These are phyloP conservation scores for Lasiurus borealis DNA, from an alignment of 2,113 vertebrate species.

Conservation along the genomic window DNA sequence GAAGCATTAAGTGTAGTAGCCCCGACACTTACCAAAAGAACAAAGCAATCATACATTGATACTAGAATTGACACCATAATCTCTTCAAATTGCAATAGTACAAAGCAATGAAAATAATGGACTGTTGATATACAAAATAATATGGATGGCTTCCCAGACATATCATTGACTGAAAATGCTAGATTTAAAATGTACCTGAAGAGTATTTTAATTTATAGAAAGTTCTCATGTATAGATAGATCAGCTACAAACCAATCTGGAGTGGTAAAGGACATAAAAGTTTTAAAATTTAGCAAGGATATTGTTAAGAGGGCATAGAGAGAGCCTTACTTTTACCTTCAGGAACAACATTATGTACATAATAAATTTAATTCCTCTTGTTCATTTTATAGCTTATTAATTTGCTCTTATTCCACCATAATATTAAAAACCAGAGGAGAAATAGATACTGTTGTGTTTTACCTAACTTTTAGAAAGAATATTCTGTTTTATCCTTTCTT, in stretches of 20 bases:
- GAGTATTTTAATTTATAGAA: neutral
- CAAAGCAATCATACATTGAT: neutral
- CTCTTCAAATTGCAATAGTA: neutral
- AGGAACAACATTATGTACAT: neutral
- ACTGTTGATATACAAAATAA: neutral
- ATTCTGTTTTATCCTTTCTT: neutral
- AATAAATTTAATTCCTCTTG: neutral
- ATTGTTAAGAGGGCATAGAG: neutral
- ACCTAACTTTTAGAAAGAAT: neutral
- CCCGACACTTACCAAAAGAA: neutral
- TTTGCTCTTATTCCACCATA: neutral
- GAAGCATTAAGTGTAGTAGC: neutral
- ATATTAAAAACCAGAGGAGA: neutral
- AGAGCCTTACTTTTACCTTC: neutral
- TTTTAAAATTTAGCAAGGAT: neutral
- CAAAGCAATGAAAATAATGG: neutral
- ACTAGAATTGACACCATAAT: neutral
- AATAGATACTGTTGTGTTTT: neutral
- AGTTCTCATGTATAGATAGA: neutral
- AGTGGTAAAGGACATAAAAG: neutral
- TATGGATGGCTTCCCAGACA: neutral
- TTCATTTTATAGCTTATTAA: neutral
- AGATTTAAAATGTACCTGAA: neutral
- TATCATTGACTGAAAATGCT: neutral
- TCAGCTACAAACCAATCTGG: neutral